Evolutionary conservation across 2,888 invertebrate species (phyloP).

Genomic region (Eremobia ochroleuca): DNA sequence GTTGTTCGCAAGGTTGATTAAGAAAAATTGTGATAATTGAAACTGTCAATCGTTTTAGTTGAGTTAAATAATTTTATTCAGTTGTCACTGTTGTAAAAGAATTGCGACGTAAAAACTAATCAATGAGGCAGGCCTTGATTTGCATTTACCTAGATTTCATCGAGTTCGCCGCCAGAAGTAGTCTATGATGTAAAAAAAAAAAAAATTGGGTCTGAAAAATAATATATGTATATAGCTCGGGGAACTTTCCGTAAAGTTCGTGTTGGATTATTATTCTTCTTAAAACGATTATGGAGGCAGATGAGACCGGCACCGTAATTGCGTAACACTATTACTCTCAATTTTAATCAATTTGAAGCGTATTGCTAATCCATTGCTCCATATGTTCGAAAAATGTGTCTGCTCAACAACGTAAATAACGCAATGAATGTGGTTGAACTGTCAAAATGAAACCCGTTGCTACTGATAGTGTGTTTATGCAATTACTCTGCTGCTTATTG

Average conservation of each 20-base stretch:
- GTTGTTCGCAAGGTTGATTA: slow-evolving; percentile 37
- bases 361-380: too few relatives aligned
- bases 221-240: too few relatives aligned
- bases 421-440: too few relatives aligned
- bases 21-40: slow-evolving; percentile 19
- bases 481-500: too few relatives aligned
- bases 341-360: too few relatives aligned
- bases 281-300: not conserved
- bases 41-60: slow-evolving; percentile 30
- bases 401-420: too few relatives aligned
- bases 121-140: slow-evolving; percentile 4
- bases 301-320: not conserved
- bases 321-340: too few relatives aligned
- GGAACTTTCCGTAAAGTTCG: not conserved
- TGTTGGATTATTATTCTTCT: not conserved
- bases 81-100: slow-evolving; percentile 8
- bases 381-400: too few relatives aligned
- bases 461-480: too few relatives aligned
- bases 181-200: too few relatives aligned
- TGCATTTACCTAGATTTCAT: not conserved
- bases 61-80: slow-evolving; percentile 30
- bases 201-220: too few relatives aligned
- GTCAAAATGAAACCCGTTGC: too few relatives aligned
- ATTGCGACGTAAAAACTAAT: not conserved
- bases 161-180: not conserved